Evolutionary conservation across 2,888 invertebrate species (phyloP), one percentile per base, ranked within the genome.

Genomic region (Tiliacea citrago): DNA sequence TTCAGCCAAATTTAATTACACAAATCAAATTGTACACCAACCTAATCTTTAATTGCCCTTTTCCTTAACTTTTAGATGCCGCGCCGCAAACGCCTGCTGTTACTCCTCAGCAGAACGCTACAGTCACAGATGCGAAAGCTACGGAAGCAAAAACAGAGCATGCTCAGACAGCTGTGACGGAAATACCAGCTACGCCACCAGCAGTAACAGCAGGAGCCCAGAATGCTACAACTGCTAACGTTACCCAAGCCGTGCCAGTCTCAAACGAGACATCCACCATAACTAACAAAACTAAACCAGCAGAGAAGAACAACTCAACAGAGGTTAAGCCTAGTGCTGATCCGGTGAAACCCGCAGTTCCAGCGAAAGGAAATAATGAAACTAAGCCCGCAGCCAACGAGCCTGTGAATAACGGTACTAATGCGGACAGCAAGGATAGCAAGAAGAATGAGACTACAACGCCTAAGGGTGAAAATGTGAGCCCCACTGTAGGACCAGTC

Each of bases 401-500:
- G 62, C 77, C 79, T 65, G 39, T 39, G 21, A 73, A 69, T 16
- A 86, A 88, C 76, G 73, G 76, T 42, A 81, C 82, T 47, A 85
- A 81, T 53, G 69, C 87, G 24, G 84, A 83, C 39, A 65, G 21
- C 62, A 82, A 77, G 21, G 67, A 80, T 9, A 47, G 51, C 35
- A 89, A 84, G 47, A 87, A 77, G 58, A 81, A 76, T 29, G 80
- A 76, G 12, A 72, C 77, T 6, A 73, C 84, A 0, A 82, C 90
- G 10, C 81, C 85, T 12, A 90, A 88, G 73, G 69, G 77, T 65
- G 81, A 81, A 16, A 74, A 72, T 29, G 84, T 86, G 3, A 90
- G 84, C 70, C 62, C 92, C 4, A 86, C 90, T 35, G 88, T 82
- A 76, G 75, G 82, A 21, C 89, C 92, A 85, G 81, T 68, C 89